Evolutionary conservation across 2,888 invertebrate genomes (phyloP).

Genomic region (Digitonthophagus gazella): DNA sequence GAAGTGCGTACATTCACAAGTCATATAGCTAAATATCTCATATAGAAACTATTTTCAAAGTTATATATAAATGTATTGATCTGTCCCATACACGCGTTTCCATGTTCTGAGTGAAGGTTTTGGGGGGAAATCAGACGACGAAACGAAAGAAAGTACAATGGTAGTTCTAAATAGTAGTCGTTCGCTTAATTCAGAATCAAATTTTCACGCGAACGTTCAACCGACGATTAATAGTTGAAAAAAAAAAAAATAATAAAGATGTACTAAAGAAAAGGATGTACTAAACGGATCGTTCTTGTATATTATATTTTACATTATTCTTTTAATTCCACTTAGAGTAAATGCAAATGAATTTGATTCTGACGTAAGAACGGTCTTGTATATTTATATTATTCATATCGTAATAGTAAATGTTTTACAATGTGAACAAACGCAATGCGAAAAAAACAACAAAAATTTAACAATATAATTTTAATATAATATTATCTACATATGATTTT

Average conservation of each 20-base stretch:
- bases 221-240: background rate
- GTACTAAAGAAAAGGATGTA: too few species aligned
- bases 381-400: slow-evolving; percentile 11
- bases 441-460: slow-evolving; percentile 48
- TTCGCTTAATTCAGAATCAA: slow-evolving; percentile 18
- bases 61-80: slow-evolving; percentile 41
- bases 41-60: slow-evolving; percentile 43
- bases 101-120: slow-evolving; percentile 15
- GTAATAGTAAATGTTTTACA: slow-evolving; percentile 14
- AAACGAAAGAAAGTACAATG: background rate
- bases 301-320: background rate
- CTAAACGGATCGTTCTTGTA: background rate
- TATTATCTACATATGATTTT: slow-evolving; percentile 50
- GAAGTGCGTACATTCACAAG: slow-evolving; percentile 43
- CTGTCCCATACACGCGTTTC: slow-evolving; percentile 40
- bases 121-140: slow-evolving; percentile 11
- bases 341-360: slow-evolving; percentile 18
- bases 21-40: slow-evolving; percentile 39
- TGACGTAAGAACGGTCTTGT: slow-evolving; percentile 13
- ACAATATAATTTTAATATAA: slow-evolving; percentile 51
- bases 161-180: background rate
- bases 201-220: background rate
- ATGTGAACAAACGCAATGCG: slow-evolving; percentile 18
- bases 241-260: background rate
- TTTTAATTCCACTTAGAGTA: background rate